phyloP scores from a whole-genome alignment of 1,140 invertebrate genomes.

The Eciton burchellii region DNA sequence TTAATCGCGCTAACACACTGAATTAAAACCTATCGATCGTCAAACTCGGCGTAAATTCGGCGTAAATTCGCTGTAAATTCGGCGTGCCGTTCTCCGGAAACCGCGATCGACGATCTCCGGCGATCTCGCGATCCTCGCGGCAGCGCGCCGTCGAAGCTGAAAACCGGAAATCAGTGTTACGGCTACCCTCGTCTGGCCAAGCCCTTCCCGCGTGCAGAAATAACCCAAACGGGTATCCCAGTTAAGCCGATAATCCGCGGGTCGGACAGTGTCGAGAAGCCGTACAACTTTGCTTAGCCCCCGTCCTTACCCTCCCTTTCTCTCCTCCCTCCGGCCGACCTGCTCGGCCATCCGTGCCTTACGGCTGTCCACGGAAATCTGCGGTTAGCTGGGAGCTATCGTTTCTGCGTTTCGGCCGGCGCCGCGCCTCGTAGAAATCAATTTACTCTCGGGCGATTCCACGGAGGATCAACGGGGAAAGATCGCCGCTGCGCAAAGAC shows the following conservation, averaged over 20 bases:
- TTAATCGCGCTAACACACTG: not conserved
- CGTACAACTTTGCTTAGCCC: conserved; percentile 81
- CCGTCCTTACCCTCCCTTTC: conserved; percentile 47
- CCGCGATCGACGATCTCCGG: not conserved
- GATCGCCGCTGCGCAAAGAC: conserved; percentile 28
- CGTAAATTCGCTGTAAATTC: not conserved
- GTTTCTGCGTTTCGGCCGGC: conserved; percentile 49
- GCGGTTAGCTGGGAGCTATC: conserved; percentile 53
- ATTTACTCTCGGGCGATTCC: conserved; percentile 47
- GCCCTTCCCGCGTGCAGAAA: conserved; percentile 72
- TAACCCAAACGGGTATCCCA: conserved; percentile 75
- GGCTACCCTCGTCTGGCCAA: conserved; percentile 71
- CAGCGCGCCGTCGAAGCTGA: conserved; percentile 29
- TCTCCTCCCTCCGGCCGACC: not conserved
- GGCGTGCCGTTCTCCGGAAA: not conserved
- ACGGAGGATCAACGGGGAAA: conserved; percentile 32
- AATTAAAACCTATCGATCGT: not conserved
- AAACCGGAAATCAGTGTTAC: conserved; percentile 72
- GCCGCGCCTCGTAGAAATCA: conserved; percentile 50
- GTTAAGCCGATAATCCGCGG: conserved; percentile 84
- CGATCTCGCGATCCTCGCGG: conserved; percentile 4
- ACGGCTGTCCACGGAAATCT: conserved; percentile 25
- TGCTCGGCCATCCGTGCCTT: not conserved
- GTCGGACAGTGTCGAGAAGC: conserved; percentile 84
- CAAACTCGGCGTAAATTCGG: not conserved